Conservation (phyloP, 1,140 invertebrate genomes). For the Drosophila oshimai region DNA sequence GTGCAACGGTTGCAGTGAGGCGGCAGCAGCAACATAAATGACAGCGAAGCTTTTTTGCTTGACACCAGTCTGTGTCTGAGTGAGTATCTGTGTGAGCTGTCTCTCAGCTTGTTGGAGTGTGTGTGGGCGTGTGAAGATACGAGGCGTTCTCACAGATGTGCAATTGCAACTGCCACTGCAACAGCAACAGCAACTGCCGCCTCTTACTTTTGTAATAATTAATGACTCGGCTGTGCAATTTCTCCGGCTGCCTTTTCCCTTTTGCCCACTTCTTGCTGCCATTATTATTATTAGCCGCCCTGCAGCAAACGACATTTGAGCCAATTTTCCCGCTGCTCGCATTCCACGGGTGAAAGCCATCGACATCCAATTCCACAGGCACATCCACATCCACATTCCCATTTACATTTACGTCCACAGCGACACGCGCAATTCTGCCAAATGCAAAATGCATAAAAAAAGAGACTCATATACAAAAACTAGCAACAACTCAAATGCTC, state of each 20-base stretch:
- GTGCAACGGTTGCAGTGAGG: slow-evolving; percentile 9
- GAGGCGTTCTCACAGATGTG: slow-evolving; percentile 57
- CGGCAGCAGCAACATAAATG: slow-evolving; percentile 18
- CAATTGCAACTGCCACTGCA: too few species aligned
- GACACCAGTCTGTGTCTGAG: slow-evolving; percentile 1
- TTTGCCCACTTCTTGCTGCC: background rate
- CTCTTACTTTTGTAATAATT: slow-evolving; percentile 70
- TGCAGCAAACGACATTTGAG: slow-evolving; percentile 55
- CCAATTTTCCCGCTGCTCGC: slow-evolving; percentile 62
- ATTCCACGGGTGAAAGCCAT: slow-evolving; percentile 73
- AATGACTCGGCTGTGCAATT: slow-evolving; percentile 55
- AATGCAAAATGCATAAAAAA: slow-evolving; percentile 51
- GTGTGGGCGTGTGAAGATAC: slow-evolving; percentile 47
- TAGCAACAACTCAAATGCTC: slow-evolving; percentile 6
- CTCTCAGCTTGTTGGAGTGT: background rate
- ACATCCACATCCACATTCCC: slow-evolving; percentile 17
- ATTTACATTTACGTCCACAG: slow-evolving; percentile 50
- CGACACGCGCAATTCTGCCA: slow-evolving; percentile 47
- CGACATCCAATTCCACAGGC: slow-evolving; percentile 6
- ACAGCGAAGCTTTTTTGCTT: slow-evolving; percentile 53
- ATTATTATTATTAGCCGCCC: slow-evolving; percentile 43
- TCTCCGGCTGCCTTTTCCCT: slow-evolving; percentile 18
- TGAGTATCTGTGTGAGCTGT: slow-evolving; percentile 13
- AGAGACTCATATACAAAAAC: slow-evolving; percentile 18
- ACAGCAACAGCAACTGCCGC: too few species aligned